Evolutionary conservation across 2,797 vertebrate genomes (phyloP).

Genomic region (Epinephelus awoara): DNA sequence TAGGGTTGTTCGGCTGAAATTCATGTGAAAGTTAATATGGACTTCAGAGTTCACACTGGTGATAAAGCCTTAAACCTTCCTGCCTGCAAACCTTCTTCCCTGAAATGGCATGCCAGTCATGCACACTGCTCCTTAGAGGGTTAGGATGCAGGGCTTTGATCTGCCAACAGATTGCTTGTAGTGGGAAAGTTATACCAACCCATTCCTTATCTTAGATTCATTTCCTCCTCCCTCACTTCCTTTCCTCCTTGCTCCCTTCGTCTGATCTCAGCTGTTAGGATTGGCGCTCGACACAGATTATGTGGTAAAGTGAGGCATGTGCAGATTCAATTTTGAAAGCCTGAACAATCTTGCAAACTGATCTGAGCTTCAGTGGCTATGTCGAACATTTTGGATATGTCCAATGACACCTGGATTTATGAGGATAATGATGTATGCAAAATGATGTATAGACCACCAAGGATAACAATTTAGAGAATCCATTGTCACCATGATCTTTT

Average conservation of each 20-base stretch:
- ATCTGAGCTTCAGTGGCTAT: background rate
- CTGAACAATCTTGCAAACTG: background rate
- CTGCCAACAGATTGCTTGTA: conserved; percentile 8
- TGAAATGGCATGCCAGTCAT: conserved; percentile 31
- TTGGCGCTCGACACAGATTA: background rate
- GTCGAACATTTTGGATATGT: background rate
- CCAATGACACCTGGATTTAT: background rate
- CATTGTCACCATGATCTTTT: no score
- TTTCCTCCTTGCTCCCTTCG: background rate
- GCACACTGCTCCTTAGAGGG: background rate
- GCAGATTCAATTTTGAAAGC: conserved; percentile 1
- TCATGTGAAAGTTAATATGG: background rate
- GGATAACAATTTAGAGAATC: background rate
- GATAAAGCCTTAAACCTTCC: conserved; percentile 23
- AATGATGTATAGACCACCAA: no score
- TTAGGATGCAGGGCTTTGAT: conserved; percentile 29
- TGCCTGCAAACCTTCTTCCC: background rate
- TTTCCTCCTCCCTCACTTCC: background rate
- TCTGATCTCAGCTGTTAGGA: background rate
- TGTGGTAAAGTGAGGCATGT: background rate
- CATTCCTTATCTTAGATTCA: background rate
- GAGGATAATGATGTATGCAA: background rate
- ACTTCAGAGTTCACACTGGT: conserved; percentile 21
- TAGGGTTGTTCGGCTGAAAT: background rate
- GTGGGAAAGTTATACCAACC: background rate